These are phyloP conservation scores for Danio tinwini DNA, from an alignment of 2,797 vertebrate species.

Conservation along the genomic window DNA sequence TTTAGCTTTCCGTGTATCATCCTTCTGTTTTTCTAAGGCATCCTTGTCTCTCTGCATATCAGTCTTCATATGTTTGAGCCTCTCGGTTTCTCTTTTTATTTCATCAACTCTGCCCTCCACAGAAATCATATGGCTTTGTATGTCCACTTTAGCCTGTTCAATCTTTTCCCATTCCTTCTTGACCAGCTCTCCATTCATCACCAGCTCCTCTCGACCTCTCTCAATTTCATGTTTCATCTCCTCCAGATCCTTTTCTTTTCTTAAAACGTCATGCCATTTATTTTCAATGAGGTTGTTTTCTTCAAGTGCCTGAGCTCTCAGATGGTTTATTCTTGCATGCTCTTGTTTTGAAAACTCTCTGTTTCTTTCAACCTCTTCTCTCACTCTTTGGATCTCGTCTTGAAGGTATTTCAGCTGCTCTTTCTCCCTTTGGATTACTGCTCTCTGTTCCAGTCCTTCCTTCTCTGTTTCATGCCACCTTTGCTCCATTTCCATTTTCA, in stretches of 20 bases:
- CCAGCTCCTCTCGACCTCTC: constrained; percentile 43
- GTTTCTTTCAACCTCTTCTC: constrained; percentile 49
- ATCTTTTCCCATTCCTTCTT: constrained; percentile 53
- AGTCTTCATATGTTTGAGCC: constrained; percentile 38
- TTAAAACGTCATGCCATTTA: constrained; percentile 47
- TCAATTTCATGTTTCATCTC: constrained; percentile 46
- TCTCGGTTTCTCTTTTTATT: constrained; percentile 42
- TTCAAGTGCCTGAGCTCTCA: constrained; percentile 51
- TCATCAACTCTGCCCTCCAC: constrained; percentile 48
- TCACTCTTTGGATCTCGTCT: constrained; percentile 48
- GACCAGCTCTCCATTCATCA: constrained; percentile 41
- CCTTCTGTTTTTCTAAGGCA: constrained; percentile 45
- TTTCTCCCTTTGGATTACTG: constrained; percentile 48
- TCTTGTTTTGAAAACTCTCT: constrained; percentile 48
- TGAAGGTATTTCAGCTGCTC: constrained; percentile 46
- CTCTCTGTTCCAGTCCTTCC: constrained; percentile 47
- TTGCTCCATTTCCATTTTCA: constrained; percentile 60
- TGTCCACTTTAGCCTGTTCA: constrained; percentile 37
- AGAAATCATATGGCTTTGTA: constrained; percentile 32
- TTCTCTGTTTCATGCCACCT: constrained; percentile 46
- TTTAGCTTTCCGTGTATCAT: constrained; percentile 39
- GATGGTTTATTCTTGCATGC: constrained; percentile 48
- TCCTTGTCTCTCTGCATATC: constrained; percentile 51
- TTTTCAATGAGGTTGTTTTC: constrained; percentile 56
- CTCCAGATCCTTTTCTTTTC: constrained; percentile 53